Evolutionary conservation across 2,888 invertebrate species (phyloP).

Genomic region (Pollenia amentaria): DNA sequence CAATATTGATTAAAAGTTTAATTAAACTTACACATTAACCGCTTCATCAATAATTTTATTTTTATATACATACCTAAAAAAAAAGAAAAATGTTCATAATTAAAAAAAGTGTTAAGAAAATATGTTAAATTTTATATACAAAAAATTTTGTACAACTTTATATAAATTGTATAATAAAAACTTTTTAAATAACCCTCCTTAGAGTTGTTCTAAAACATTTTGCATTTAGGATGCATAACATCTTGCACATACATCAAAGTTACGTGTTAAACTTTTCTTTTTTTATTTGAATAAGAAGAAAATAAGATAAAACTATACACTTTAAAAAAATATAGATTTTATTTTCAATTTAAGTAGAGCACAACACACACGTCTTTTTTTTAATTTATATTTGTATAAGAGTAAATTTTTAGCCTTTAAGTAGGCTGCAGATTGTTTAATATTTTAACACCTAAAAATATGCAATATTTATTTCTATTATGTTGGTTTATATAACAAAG

Average conservation of each 20-base stretch:
- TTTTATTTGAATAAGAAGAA: conserved; percentile 42
- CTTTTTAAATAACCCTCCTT: conserved; percentile 4
- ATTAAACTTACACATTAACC: no score
- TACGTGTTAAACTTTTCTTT: conserved; percentile 52
- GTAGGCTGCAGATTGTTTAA: conserved; percentile 23
- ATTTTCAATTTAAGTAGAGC: conserved; percentile 35
- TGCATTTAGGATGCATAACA: conserved; percentile 20
- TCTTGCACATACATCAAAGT: neutral
- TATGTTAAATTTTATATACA: no score
- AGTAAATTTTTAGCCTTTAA: conserved; percentile 6
- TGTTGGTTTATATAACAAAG: neutral
- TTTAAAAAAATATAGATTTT: conserved; percentile 28
- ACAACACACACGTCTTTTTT: neutral
- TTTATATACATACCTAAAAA: no score
- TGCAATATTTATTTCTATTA: neutral
- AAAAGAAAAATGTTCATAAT: no score
- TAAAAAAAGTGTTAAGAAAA: no score
- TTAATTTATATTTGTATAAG: neutral
- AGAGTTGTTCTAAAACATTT: conserved; percentile 8
- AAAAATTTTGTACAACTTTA: no score
- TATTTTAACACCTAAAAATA: conserved; percentile 12
- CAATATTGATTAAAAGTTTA: no score
- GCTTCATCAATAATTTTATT: no score
- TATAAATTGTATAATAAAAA: no score
- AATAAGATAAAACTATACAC: conserved; percentile 20